Evolutionary conservation across 2,113 vertebrate genomes (phyloP), one percentile per base, ranked within the genome.

Genomic region (Zeus faber): DNA sequence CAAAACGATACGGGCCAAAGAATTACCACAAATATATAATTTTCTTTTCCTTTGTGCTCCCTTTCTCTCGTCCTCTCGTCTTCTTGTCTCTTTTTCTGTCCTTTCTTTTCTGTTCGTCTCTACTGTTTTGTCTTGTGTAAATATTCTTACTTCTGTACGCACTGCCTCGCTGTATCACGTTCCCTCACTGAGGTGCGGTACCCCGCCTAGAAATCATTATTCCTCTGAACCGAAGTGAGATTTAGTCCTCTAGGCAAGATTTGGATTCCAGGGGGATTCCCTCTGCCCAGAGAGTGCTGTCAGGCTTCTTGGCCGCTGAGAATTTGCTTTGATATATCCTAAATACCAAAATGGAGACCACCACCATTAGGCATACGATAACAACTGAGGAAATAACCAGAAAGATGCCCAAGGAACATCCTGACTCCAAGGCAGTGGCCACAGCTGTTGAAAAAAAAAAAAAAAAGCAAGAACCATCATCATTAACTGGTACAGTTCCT

Each of bases 251-350:
- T 10, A 2, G 5, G 8, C 18, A 1, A 4, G 41, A 14, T 61
- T 47, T 68, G 24, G 3, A 1, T 0, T 57, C 70, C 18, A 89
- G 64, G 4, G 61, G 54, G 1, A 65, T 58, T 3, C 45, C 45
- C 25, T 89, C 86, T n/a, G 27, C 10, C 89, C 88, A 89, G 1
- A 90, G 55, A 61, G 57, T 48, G 0, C 22, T 0, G 1, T 5
- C 18, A 1, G 52, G 3, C 35, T 72, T 79, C 20, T 76, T 82
- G 26, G 20, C 58, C 41, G 24, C 56, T 16, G 54, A 24, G 18
- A 0, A 2, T 2, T 48, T 69, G 16, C 14, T 56, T 6, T 16
- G 23, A 31, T 21, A 49, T 0, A 68, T 70, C 47, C 46, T 56
- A 16, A 84, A 1, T 21, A 74, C 6, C 9, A 89, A 4, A 4